Base-by-base conservation (phyloP, 2,797 vertebrate genomes). In the Capromys pilorides region DNA sequence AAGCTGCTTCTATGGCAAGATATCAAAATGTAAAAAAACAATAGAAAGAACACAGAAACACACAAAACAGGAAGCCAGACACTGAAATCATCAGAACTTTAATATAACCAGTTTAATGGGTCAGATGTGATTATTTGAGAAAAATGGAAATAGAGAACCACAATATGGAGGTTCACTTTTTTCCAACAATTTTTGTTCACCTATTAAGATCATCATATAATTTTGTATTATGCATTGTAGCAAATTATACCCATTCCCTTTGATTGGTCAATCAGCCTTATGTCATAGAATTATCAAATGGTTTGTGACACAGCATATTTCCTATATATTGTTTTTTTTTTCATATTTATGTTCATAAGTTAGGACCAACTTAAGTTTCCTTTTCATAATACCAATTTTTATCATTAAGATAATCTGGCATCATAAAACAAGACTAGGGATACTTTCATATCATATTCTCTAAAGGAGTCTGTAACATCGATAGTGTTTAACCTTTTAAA, bases 1-100 rank as follows among this genome's bases (percentile, higher is more conserved):
- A 99, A 39, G 89, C 67, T 2, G 73, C 73, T 49, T 49, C 73
- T 77, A 41, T 77, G 41, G 41, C 33, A 90, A 84, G 10, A 61
- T 26, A 78, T 67, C 49, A 82, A 81, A 71, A 95, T 66, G n/a
- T 82, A 61, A 95, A 95, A 54, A 89, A 51, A 0, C 1, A 33
- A 18, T 33, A 80, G 28, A 88, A 85, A 83, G 19, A 86, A 64
- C 78, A 75, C n/a, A 96, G 45, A 93, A 96, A 86, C 0, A 86
- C 8, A 88, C 6, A 13, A 8, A 16, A 92, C 77, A 92, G 10
- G 21, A 66, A 79, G 28, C 36, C 51, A 94, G 36, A 87, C 31
- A 51, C 10, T 51, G 51, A 36, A 82, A 8, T 49, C 66, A 67
- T 41, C 54, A 79, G 39, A 87, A 81, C 16, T 79, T 90, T 80